These are phyloP conservation scores for Drosophila prosaltans DNA, from an alignment of 1,140 invertebrate genomes.

Conservation along the genomic window DNA sequence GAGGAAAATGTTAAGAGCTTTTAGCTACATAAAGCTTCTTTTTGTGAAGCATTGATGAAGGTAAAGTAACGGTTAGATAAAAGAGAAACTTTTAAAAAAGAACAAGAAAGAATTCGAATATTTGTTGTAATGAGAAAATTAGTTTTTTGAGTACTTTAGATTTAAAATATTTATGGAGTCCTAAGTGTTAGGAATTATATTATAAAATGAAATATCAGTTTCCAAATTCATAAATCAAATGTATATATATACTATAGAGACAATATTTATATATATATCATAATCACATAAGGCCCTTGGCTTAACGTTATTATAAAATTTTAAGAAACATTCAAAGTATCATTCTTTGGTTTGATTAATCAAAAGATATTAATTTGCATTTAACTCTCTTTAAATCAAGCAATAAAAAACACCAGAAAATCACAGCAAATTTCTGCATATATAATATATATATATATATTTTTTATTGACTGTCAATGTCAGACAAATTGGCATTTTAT, in stretches of 20 bases:
- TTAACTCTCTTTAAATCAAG: background rate
- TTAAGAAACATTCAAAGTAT: too few relatives aligned
- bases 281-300: too few relatives aligned
- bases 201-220: too few relatives aligned
- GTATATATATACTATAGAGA: too few relatives aligned
- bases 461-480: constrained; percentile 2
- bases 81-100: background rate
- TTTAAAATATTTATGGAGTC: too few relatives aligned
- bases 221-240: too few relatives aligned
- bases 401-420: background rate
- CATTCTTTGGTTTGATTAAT: background rate
- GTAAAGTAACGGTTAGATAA: background rate
- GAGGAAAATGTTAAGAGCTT: background rate
- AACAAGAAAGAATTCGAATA: too few relatives aligned
- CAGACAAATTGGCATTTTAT: constrained; percentile 1
- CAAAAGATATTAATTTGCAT: background rate
- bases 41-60: background rate
- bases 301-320: too few relatives aligned
- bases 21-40: background rate
- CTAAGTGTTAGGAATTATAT: too few relatives aligned
- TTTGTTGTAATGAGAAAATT: too few relatives aligned
- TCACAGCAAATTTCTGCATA: background rate
- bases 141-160: too few relatives aligned
- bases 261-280: too few relatives aligned
- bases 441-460: background rate